phyloP scores from a whole-genome alignment of 2,113 vertebrate genomes.

The Eidolon helvum region DNA sequence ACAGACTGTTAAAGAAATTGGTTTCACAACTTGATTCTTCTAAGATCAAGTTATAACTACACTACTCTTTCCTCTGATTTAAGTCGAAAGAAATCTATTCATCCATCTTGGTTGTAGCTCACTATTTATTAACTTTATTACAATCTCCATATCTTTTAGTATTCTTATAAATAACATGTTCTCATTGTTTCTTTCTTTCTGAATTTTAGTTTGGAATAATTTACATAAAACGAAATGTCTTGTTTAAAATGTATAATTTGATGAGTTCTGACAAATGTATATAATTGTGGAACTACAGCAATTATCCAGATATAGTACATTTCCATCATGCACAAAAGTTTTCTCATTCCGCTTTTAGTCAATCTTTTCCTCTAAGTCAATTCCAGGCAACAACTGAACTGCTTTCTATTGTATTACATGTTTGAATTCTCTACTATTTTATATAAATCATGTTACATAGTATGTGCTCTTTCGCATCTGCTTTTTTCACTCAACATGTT shows the following conservation, averaged over 20 bases:
- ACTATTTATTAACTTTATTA: neutral
- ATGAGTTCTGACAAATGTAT: neutral
- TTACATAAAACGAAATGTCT: neutral
- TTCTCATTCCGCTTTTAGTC: neutral
- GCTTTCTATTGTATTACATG: neutral
- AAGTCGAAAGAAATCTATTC: neutral
- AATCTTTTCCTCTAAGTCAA: neutral
- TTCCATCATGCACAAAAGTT: neutral
- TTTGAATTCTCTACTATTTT: neutral
- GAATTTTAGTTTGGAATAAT: neutral
- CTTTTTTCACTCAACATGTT: neutral
- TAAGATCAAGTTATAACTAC: neutral
- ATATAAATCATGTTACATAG: neutral
- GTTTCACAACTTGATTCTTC: neutral
- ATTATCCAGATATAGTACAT: neutral
- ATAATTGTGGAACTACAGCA: neutral
- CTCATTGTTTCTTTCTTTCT: neutral
- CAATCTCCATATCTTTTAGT: neutral
- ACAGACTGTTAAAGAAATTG: neutral
- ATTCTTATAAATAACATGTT: neutral
- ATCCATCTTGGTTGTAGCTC: neutral
- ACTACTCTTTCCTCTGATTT: neutral
- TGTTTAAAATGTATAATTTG: neutral
- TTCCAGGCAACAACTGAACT: neutral
- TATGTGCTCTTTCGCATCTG: neutral